phyloP scores from a whole-genome alignment of 1,140 invertebrate genomes.

The Whitmania pigra region DNA sequence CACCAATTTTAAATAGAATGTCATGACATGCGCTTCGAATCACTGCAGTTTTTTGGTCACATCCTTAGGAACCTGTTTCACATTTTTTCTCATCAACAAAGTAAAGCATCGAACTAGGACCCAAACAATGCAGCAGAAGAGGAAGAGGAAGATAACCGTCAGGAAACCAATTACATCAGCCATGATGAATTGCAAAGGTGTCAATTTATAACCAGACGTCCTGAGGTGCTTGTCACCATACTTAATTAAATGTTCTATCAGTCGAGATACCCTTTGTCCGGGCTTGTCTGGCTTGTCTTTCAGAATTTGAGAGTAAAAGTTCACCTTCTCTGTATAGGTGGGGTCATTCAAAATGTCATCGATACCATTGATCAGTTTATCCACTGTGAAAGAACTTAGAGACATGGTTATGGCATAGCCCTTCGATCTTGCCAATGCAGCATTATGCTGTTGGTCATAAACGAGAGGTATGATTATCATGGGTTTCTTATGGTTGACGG shows the following conservation, averaged over 20 bases:
- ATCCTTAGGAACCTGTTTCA: background rate
- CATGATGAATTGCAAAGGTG: slow-evolving; percentile 5
- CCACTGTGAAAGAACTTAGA: background rate
- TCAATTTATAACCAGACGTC: background rate
- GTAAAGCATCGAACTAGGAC: background rate
- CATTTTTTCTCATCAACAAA: background rate
- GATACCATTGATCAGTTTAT: background rate
- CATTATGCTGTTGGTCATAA: background rate
- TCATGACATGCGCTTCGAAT: too few relatives aligned
- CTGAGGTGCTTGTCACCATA: slow-evolving; percentile 9
- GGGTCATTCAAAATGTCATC: background rate
- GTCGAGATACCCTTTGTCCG: background rate
- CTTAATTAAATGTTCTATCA: slow-evolving; percentile 9
- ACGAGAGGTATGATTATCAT: background rate
- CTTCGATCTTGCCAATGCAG: background rate
- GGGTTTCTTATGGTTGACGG: slow-evolving; percentile 5
- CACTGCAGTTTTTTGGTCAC: background rate
- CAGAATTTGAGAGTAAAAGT: background rate
- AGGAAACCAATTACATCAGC: background rate
- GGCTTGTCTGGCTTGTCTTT: slow-evolving; percentile 6
- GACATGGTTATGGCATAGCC: slow-evolving; percentile 10
- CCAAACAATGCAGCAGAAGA: background rate
- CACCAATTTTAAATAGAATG: too few relatives aligned
- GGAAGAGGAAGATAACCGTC: background rate
- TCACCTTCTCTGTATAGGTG: slow-evolving; percentile 6